phyloP scores from a whole-genome alignment of 1,140 invertebrate genomes.

The Drosophila auraria region DNA sequence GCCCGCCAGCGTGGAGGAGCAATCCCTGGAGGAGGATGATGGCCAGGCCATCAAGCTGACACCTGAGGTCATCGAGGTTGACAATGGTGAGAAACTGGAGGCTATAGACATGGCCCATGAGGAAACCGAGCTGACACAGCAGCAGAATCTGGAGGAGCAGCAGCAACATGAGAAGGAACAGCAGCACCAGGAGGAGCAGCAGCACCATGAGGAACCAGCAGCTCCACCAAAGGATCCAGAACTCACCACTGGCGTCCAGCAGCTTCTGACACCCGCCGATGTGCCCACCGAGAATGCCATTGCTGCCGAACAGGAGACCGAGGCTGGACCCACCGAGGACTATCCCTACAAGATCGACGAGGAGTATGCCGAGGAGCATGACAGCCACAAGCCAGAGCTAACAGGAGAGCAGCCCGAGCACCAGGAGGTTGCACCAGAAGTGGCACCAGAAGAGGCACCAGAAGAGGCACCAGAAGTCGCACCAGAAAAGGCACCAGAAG shows the following conservation, averaged over 20 bases:
- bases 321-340: conserved; percentile 66
- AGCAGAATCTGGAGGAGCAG: conserved; percentile 53
- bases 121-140: conserved; percentile 69
- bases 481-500: conserved; percentile 25
- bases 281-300: conserved; percentile 58
- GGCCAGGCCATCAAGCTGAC: conserved; percentile 46
- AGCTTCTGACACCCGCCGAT: conserved; percentile 66
- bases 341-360: conserved; percentile 84
- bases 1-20: conserved; percentile 69
- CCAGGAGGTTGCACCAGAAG: conserved; percentile 18
- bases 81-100: conserved; percentile 72
- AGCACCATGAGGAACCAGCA: not conserved
- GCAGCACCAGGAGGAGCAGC: conserved; percentile 2
- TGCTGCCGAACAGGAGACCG: conserved; percentile 48
- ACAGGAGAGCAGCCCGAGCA: conserved; percentile 8
- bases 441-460: conserved; percentile 11
- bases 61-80: conserved; percentile 46
- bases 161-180: conserved; percentile 16
- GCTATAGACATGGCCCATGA: conserved; percentile 68
- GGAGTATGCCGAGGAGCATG: conserved; percentile 73
- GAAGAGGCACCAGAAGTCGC: conserved; percentile 21
- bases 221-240: conserved; percentile 4
- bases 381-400: conserved; percentile 46
- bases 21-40: conserved; percentile 68
- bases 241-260: conserved; percentile 54